These are phyloP conservation scores for Cotesia typhae DNA, from an alignment of 1,140 invertebrate genomes.

Conservation along the genomic window DNA sequence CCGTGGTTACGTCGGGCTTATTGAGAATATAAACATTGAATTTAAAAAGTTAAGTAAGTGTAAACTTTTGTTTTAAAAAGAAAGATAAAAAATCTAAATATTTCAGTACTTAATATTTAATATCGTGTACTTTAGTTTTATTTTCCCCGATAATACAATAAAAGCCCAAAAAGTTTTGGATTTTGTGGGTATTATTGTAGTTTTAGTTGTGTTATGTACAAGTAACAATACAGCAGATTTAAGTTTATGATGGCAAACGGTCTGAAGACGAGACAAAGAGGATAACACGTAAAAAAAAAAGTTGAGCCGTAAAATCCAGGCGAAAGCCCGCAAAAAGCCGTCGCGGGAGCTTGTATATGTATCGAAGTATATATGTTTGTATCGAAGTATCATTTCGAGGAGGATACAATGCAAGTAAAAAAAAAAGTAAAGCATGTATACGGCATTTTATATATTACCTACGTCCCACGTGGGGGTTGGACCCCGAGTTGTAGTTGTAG, in stretches of 20 bases:
- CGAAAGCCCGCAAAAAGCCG: constrained; percentile 31
- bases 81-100: no score
- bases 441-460: constrained; percentile 56
- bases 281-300: constrained; percentile 30
- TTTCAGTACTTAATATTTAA: no score
- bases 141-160: no score
- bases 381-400: constrained; percentile 37
- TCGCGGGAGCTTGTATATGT: constrained; percentile 16
- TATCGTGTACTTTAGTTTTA: no score
- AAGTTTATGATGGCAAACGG: background rate
- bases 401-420: no score
- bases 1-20: background rate
- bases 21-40: no score
- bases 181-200: background rate
- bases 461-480: constrained; percentile 37
- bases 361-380: constrained; percentile 35
- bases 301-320: constrained; percentile 37
- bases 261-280: constrained; percentile 1
- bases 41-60: no score
- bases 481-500: constrained; percentile 32
- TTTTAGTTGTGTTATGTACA: background rate
- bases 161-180: no score
- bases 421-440: constrained; percentile 38
- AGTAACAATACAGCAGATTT: background rate
- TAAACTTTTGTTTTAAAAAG: no score